Conservation (phyloP, 2,113 vertebrate species). For the Astur gentilis region DNA sequence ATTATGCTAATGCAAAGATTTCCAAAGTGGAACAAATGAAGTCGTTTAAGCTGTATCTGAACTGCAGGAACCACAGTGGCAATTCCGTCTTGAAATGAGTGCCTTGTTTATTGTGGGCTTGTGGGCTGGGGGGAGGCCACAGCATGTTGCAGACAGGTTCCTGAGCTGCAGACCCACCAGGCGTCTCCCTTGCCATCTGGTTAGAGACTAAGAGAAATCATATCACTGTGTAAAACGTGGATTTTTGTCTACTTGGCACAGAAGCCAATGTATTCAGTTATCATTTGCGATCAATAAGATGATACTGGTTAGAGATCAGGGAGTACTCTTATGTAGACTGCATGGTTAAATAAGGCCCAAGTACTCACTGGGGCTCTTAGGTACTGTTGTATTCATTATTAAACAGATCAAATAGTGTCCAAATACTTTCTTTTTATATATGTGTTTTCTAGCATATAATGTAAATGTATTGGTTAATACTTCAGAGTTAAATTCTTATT, state of each 20-base stretch:
- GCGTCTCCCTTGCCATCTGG: not conserved
- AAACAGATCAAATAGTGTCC: not conserved
- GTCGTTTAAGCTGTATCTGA: not conserved
- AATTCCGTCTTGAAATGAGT: not conserved
- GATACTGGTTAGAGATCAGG: not conserved
- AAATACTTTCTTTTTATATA: not conserved
- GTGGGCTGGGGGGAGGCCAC: not conserved
- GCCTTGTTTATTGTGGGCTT: not conserved
- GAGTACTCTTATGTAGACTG: not conserved
- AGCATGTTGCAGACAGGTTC: fast-evolving
- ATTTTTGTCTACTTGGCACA: not conserved
- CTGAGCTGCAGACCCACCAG: not conserved
- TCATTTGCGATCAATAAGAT: not conserved
- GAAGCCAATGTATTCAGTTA: not conserved
- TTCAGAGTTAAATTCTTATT: not conserved
- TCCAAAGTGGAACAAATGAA: not conserved
- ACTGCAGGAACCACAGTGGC: not conserved
- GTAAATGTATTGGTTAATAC: not conserved
- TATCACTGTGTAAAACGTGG: not conserved
- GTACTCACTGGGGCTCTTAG: not conserved
- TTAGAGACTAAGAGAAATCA: not conserved
- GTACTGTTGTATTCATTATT: not conserved
- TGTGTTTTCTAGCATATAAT: not conserved
- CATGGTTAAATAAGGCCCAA: not conserved
- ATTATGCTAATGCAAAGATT: not conserved